Base-by-base conservation (phyloP, 2,797 vertebrate genomes). In the Nannoperca australis region DNA sequence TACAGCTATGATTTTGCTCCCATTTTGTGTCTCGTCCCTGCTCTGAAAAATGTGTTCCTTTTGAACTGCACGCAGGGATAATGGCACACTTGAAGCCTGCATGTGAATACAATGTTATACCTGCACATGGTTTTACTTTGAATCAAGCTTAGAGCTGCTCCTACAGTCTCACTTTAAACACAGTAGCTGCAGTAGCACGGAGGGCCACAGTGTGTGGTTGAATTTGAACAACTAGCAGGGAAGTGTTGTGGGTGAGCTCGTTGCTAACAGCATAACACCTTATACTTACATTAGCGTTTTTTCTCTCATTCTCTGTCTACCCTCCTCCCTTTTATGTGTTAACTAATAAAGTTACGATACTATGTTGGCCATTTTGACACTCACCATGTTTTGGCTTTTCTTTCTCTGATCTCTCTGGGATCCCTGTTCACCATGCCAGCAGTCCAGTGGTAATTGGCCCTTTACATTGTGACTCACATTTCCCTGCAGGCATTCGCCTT, bases 381-480 rank as follows among this genome's bases (percentile, higher is more conserved):
- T 36, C 45, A 72, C 75, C 76, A 67, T 49, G 61, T 63, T 64
- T 30, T 63, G 68, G 38, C 72, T 58, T 74, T 69, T 77, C 38
- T 63, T 71, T 40, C 51, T 75, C 67, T 59, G 76, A 75, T 77
- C 62, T 71, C 22, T 40, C 56, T 69, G 42, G 70, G 63, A 4
- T 60, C 53, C 47, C 27, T 67, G 9, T 62, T 72, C 50, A 63
- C 65, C 61, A 69, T 44, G n/a, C 82, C 75, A 68, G 30, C 53
- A 45, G 67, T 86, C 58, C 55, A 7, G 40, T 75, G 65, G 59
- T 88, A 89, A 88, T 88, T 89, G 85, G 79, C 66, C 70, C 66
- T 64, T 71, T 53, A 56, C 18, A 55, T 73, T 60, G 61, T 70
- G 27, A 56, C 53, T 66, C 67, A 56, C 60, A 62, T 79, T 51